Evolutionary conservation across 2,888 invertebrate species (phyloP).

Genomic region (Elegia similella): DNA sequence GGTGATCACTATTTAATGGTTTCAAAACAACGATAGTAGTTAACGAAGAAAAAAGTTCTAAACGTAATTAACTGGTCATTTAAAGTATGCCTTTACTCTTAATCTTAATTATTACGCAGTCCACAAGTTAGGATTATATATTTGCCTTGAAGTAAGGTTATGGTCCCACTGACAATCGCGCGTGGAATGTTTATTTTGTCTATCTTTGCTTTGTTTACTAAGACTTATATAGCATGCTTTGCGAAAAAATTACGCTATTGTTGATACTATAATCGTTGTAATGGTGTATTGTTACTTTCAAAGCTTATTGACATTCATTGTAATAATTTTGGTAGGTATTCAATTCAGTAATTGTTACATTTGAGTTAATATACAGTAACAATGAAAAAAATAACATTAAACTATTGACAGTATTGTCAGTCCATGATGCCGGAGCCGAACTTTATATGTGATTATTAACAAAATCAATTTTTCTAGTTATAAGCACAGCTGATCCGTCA

Average conservation of each 20-base stretch:
- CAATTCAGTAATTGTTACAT: too few relatives aligned
- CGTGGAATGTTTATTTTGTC: conserved; percentile 2
- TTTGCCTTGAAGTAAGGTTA: conserved; percentile 14
- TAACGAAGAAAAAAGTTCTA: not conserved
- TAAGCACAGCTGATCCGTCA: too few relatives aligned
- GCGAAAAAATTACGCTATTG: not conserved
- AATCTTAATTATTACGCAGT: conserved; percentile 12
- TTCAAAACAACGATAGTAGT: not conserved
- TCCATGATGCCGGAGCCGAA: too few relatives aligned
- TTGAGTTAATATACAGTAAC: too few relatives aligned
- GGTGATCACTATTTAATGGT: too few relatives aligned
- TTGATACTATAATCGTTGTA: not conserved
- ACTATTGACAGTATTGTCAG: too few relatives aligned
- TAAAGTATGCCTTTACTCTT: not conserved
- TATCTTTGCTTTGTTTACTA: conserved; percentile 2
- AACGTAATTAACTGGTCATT: not conserved
- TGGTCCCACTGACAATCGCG: not conserved
- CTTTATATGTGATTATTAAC: too few relatives aligned
- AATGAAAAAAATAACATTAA: too few relatives aligned
- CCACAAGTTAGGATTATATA: conserved; percentile 7
- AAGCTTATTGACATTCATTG: too few relatives aligned
- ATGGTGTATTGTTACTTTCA: too few relatives aligned
- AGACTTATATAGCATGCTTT: not conserved
- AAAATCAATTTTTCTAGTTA: too few relatives aligned
- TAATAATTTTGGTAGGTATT: too few relatives aligned